Conservation (phyloP, 1,140 invertebrate species). For the Drosophila saltans region DNA sequence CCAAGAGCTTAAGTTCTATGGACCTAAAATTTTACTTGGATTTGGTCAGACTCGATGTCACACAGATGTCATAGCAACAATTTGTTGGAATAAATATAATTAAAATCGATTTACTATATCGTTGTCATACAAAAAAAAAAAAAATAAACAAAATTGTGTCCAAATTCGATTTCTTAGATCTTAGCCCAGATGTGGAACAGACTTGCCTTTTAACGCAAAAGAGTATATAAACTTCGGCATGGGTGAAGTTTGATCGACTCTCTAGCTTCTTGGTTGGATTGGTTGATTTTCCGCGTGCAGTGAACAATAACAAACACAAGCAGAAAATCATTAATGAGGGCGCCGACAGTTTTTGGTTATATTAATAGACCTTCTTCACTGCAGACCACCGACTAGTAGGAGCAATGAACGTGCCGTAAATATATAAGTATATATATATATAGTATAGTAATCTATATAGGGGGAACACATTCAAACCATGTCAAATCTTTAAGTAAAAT, state of each 20-base stretch:
- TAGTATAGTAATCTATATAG: not conserved
- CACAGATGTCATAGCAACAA: too few species aligned
- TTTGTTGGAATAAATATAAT: too few species aligned
- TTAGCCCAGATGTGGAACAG: too few species aligned
- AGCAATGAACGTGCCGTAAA: slow-evolving; percentile 51
- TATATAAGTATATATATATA: not conserved
- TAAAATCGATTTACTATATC: too few species aligned
- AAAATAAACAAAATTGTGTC: too few species aligned
- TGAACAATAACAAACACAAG: slow-evolving; percentile 31
- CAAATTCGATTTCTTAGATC: too few species aligned
- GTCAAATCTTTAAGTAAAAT: slow-evolving; percentile 77
- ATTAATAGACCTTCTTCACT: slow-evolving; percentile 48
- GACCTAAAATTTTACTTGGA: too few species aligned
- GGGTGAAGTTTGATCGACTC: slow-evolving; percentile 1
- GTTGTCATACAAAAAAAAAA: too few species aligned
- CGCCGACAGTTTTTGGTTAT: slow-evolving; percentile 33
- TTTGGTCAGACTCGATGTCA: too few species aligned
- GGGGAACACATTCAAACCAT: slow-evolving; percentile 49
- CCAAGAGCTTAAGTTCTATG: too few species aligned
- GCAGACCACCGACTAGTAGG: slow-evolving; percentile 23
- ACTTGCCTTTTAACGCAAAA: too few species aligned
- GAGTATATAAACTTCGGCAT: not conserved
- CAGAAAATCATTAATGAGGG: slow-evolving; percentile 55
- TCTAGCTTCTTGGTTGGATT: slow-evolving; percentile 22
- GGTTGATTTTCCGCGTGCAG: slow-evolving; percentile 67